A percentile compares a stretch with the other conserved stretches of the same genome.
Evolutionary conservation across 2,797 vertebrate species (phyloP).

Genomic region (Fistularia tabacaria): DNA sequence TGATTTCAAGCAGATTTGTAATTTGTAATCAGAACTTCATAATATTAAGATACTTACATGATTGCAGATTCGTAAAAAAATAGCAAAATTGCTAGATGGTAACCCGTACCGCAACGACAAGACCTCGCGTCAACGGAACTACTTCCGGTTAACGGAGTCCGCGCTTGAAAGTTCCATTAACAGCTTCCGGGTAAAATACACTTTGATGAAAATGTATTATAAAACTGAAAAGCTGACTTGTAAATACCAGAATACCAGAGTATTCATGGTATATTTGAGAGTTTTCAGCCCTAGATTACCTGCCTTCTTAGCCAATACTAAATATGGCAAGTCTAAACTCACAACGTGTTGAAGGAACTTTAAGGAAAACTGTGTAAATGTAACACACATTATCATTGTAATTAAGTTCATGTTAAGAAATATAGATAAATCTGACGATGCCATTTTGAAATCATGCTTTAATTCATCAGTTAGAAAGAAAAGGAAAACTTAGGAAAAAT

Average conservation of each 20-base stretch:
- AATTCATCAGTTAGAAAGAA: not conserved
- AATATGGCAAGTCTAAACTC: too few species aligned
- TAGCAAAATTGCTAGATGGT: not conserved
- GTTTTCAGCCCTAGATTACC: too few species aligned
- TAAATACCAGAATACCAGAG: not conserved
- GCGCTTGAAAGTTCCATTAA: slow-evolving; percentile 10
- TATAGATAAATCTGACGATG: too few species aligned
- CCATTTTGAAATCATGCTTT: too few species aligned
- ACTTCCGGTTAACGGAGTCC: slow-evolving; percentile 49
- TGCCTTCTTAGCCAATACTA: too few species aligned
- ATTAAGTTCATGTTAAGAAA: too few species aligned
- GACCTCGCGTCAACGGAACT: slow-evolving; percentile 18
- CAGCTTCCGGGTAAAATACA: slow-evolving; percentile 51
- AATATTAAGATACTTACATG: slow-evolving; percentile 51
- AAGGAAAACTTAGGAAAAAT: not conserved
- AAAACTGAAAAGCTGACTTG: not conserved
- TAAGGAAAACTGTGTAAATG: too few species aligned
- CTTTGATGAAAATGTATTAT: too few species aligned
- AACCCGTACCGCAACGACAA: not conserved
- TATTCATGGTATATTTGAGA: too few species aligned
- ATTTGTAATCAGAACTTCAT: not conserved
- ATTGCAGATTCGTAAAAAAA: not conserved
- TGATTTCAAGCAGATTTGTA: not conserved
- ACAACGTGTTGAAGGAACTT: too few species aligned
- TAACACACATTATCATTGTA: too few species aligned